Evolutionary conservation across 2,113 vertebrate species (phyloP).

Genomic region (Corapipo altera): DNA sequence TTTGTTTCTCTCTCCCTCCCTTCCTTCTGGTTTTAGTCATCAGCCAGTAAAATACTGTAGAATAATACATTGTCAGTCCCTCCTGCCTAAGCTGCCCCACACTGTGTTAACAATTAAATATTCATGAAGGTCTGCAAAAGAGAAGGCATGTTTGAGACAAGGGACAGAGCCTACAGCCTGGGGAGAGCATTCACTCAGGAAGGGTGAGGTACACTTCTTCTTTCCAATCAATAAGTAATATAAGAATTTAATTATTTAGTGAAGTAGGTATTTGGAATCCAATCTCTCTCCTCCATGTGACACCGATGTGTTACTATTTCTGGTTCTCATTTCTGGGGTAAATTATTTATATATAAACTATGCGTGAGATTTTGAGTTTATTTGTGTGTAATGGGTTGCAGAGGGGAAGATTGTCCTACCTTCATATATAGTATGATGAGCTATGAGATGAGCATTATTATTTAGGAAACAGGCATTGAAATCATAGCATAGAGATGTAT

Average conservation of each 20-base stretch:
- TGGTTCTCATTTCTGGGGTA: not conserved
- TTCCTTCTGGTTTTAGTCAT: not conserved
- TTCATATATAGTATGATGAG: not conserved
- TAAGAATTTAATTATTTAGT: constrained; percentile 6
- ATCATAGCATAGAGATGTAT: not conserved
- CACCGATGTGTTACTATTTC: not conserved
- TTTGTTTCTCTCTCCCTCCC: not conserved
- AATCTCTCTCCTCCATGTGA: not conserved
- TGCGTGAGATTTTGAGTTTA: not conserved
- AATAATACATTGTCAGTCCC: not conserved
- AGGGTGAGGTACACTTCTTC: not conserved
- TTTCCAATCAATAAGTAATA: constrained; percentile 26
- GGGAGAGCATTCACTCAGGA: not conserved
- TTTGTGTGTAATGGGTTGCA: not conserved
- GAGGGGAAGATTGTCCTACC: not conserved
- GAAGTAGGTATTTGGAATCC: not conserved
- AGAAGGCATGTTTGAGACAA: not conserved
- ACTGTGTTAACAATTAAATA: not conserved
- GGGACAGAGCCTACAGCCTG: not conserved
- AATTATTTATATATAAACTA: not conserved
- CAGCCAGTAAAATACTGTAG: not conserved
- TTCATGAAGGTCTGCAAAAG: not conserved
- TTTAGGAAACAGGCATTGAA: not conserved
- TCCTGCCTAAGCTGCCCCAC: not conserved
- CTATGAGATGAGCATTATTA: not conserved